Percentiles rank a stretch among this genome's conserved stretches.
Conservation (phyloP, 1,140 invertebrate genomes). For the Meloidogyne exigua region DNA sequence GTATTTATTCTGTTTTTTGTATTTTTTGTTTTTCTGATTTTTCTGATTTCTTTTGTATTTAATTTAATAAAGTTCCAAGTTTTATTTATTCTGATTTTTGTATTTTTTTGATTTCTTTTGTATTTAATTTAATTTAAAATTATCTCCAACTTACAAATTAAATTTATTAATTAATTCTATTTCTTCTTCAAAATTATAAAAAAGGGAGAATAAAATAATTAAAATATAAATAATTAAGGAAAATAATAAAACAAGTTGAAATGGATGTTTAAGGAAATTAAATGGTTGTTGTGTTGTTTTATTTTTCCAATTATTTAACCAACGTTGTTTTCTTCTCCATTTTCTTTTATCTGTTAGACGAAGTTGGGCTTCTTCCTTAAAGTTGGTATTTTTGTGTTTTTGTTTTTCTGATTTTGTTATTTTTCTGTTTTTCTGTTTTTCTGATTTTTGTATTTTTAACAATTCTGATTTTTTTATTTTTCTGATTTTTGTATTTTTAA, state of each 20-base stretch:
- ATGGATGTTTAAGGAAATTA: conserved; percentile 42
- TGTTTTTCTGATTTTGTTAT: not conserved
- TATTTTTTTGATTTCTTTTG: not conserved
- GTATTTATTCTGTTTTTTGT: not conserved
- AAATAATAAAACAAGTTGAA: conserved; percentile 42
- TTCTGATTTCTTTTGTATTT: not conserved
- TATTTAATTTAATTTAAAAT: not conserved
- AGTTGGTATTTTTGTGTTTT: not conserved
- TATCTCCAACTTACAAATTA: not conserved
- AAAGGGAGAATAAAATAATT: conserved; percentile 27
- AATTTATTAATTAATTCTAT: not conserved
- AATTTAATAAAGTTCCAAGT: not conserved
- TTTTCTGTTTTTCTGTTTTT: not conserved
- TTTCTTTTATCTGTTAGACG: conserved; percentile 19
- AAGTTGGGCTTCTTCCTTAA: conserved; percentile 32
- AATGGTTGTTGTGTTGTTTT: conserved; percentile 27
- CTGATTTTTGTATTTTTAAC: not conserved
- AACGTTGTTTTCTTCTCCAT: conserved; percentile 19
- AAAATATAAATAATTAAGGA: conserved; percentile 42
- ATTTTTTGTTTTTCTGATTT: not conserved
- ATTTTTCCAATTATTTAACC: not conserved
- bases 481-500: not conserved
- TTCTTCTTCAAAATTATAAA: not conserved
- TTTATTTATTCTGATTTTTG: not conserved
- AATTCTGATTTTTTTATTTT: conserved; percentile 23